Base-by-base conservation (phyloP, 2,888 invertebrate genomes). In the Nipponacmea schrenckii region DNA sequence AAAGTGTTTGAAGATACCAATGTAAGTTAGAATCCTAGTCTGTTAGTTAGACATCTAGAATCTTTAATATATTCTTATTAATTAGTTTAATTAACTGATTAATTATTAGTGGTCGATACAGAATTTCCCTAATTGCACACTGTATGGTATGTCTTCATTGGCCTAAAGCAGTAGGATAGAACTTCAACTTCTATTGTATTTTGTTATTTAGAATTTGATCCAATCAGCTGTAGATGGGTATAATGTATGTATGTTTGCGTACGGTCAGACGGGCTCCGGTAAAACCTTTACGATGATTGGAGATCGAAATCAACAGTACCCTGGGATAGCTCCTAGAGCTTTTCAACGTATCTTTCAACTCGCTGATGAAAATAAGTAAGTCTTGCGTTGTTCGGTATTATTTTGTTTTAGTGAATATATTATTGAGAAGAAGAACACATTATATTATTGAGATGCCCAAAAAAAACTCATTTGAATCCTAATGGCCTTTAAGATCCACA, bases 231-330 rank as follows among this genome's bases (percentile, higher is more conserved):
- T 99, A 89, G 97, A 98, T 91, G 98, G 91, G 92, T 99, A 98
- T 92, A 98, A 99, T 89, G 98, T 98, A 75, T 99, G 98, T 91
- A 98, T 98, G 90, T 99, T 98, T 90, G 98, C 98, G 12, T 99
- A 98, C 90, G 98, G 98, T 0, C 98, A 98, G 91, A 99, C 98
- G 2, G 98, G 91, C 56, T 90, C 90, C 72, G 90, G 90, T 62
- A 91, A 91, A 79, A 91, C 91, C 1, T 90, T 89, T 82, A 91
- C 91, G 14, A 90, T 91, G 87, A 89, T 91, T 67, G 91, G 88
- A 64, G 87, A 85, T 74, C 72, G 84, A 31, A 87, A 87, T 4
- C 86, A 88, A 68, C 78, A 76, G 4, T 81, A 81, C 69, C 90
- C 90, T 7, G 87, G 88, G 39, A 84, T 88, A 27, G 79, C 90